Percentiles rank a stretch among this genome's conserved stretches.
phyloP scores from a whole-genome alignment of 2,113 vertebrate genomes.

The Blennius ocellaris region DNA sequence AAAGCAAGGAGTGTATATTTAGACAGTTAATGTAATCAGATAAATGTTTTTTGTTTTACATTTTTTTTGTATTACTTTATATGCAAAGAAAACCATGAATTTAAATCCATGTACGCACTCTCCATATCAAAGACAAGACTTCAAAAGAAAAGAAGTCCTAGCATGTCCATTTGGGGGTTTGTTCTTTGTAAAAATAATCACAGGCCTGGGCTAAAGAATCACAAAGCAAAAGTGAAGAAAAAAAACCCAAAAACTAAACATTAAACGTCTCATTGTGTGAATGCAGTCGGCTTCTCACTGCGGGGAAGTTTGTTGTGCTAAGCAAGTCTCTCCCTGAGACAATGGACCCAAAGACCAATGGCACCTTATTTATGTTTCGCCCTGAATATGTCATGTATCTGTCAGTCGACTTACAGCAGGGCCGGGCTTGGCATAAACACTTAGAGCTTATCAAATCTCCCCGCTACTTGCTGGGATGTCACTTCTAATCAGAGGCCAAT shows the following conservation, averaged over 20 bases:
- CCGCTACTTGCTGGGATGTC: slow-evolving; percentile 46
- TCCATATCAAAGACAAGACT: slow-evolving; percentile 80
- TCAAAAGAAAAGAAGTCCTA: slow-evolving; percentile 64
- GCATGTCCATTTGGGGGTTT: slow-evolving; percentile 67
- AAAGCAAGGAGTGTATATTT: slow-evolving; percentile 70
- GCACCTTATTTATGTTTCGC: slow-evolving; percentile 31
- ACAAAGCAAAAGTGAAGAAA: slow-evolving; percentile 2
- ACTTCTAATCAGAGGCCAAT: slow-evolving; percentile 62
- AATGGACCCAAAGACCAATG: neutral
- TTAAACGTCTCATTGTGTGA: slow-evolving; percentile 31
- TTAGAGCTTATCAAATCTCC: slow-evolving; percentile 49
- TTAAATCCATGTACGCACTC: slow-evolving; percentile 57
- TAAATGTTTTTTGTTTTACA: slow-evolving; percentile 51
- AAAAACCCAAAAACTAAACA: neutral
- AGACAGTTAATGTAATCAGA: slow-evolving; percentile 76
- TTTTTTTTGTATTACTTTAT: slow-evolving; percentile 21
- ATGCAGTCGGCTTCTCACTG: neutral
- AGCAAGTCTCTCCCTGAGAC: slow-evolving; percentile 8
- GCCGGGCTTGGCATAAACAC: slow-evolving; percentile 43
- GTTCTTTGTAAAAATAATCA: slow-evolving; percentile 65
- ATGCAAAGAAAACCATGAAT: slow-evolving; percentile 55
- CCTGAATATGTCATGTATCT: slow-evolving; percentile 63
- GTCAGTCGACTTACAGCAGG: slow-evolving; percentile 34
- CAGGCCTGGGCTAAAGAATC: slow-evolving; percentile 52
- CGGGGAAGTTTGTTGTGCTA: slow-evolving; percentile 5